phyloP scores from a whole-genome alignment of 1,140 invertebrate genomes.

The Lamellibrachia luymesi region DNA sequence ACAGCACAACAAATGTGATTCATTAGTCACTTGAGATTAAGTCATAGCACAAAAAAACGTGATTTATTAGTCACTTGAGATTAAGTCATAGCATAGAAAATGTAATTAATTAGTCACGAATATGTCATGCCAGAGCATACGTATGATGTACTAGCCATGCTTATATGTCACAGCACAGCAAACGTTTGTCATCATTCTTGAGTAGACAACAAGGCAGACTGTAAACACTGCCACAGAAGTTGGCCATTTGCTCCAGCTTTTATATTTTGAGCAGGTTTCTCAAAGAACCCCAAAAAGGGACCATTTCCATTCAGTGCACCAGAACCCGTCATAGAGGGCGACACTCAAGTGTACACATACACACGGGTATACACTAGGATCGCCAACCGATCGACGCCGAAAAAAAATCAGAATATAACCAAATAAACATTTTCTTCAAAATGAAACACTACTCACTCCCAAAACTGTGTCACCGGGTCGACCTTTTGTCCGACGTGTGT shows the following conservation, averaged over 20 bases:
- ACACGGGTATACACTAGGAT: background rate
- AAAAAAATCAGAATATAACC: background rate
- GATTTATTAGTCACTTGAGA: background rate
- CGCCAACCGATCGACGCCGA: background rate
- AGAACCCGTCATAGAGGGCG: background rate
- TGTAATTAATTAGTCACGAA: background rate
- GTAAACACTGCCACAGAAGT: background rate
- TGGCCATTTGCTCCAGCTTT: background rate
- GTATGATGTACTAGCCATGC: background rate
- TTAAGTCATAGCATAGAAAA: background rate
- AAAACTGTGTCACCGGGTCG: slow-evolving; percentile 17
- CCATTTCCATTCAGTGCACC: background rate
- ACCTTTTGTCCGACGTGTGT: background rate
- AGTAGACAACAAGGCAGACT: background rate
- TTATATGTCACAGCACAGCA: background rate
- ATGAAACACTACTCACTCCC: slow-evolving; percentile 17
- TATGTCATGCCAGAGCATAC: background rate
- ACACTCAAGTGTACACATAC: background rate
- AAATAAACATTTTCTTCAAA: background rate
- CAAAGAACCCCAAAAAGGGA: background rate
- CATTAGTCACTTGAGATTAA: background rate
- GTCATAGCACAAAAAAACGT: background rate
- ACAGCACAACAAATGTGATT: background rate
- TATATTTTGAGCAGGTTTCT: background rate
- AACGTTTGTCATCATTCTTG: background rate